Percentiles rank a stretch among this genome's conserved stretches.
These are phyloP conservation scores for Halisarca cf. caerulea DNA, from an alignment of 37 sponge, comb jelly and placozoan species.

Conservation along the genomic window DNA sequence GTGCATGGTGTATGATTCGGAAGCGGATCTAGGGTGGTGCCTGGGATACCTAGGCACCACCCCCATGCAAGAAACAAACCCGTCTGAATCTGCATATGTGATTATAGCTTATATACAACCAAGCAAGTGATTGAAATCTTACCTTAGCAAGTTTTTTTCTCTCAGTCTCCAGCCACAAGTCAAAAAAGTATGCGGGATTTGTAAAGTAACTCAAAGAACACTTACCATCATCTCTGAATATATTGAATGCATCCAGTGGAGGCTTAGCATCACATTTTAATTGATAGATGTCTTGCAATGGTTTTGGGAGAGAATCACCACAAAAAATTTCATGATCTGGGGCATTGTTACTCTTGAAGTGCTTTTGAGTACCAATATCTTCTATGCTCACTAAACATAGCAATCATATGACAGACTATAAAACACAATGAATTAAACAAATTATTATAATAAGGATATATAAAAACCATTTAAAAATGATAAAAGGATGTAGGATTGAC, in stretches of 20 bases:
- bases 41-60: neutral
- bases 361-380: slow-evolving; percentile 50
- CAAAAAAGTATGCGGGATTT: slow-evolving; percentile 84
- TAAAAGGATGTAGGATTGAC: too few relatives aligned
- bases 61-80: neutral
- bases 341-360: slow-evolving; percentile 68
- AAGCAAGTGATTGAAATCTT: neutral
- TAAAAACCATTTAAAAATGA: too few relatives aligned
- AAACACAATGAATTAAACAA: too few relatives aligned
- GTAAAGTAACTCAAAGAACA: slow-evolving; percentile 87
- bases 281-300: slow-evolving; percentile 28
- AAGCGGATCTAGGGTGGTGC: too few relatives aligned
- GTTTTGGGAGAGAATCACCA: slow-evolving; percentile 62
- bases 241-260: slow-evolving; percentile 54
- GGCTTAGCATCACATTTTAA: slow-evolving; percentile 72
- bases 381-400: slow-evolving; percentile 64
- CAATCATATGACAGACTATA: too few relatives aligned
- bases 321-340: slow-evolving; percentile 77
- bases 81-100: neutral
- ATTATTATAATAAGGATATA: too few relatives aligned
- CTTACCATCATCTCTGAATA: slow-evolving; percentile 74
- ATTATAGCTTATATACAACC: neutral
- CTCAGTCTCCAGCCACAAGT: slow-evolving; percentile 74
- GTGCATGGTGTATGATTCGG: too few relatives aligned
- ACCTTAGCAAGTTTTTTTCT: slow-evolving; percentile 57